These are phyloP conservation scores for Cactoblastis cactorum DNA, from an alignment of 2,888 invertebrate species.

Conservation along the genomic window DNA sequence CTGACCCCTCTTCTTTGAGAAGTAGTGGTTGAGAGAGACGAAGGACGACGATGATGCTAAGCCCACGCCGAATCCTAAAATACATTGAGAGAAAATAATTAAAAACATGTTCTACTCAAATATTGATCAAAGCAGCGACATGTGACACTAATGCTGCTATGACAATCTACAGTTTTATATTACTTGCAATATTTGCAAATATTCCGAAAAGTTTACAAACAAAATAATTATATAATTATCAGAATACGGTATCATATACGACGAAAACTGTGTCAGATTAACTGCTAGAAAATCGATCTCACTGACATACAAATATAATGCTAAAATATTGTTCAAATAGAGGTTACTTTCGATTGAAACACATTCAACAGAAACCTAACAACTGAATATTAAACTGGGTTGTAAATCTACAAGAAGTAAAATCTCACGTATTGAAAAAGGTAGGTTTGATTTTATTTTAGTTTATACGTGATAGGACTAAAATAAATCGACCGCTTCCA, in stretches of 20 bases:
- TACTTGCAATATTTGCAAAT: too few species aligned
- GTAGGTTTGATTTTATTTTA: background rate
- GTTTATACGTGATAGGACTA: background rate
- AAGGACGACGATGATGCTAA: constrained; percentile 88
- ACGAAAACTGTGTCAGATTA: too few species aligned
- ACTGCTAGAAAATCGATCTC: too few species aligned
- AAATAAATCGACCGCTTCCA: constrained; percentile 1
- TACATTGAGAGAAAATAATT: background rate
- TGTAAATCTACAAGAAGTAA: background rate
- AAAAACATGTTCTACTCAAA: too few species aligned
- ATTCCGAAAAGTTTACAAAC: too few species aligned
- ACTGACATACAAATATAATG: too few species aligned
- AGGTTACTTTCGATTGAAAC: background rate
- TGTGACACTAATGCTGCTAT: too few species aligned
- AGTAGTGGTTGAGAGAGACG: constrained; percentile 88
- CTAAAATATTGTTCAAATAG: background rate
- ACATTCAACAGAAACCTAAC: background rate
- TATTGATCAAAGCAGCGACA: too few species aligned
- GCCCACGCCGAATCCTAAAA: constrained; percentile 86
- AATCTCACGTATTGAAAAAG: background rate
- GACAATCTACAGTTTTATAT: too few species aligned
- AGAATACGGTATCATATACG: too few species aligned
- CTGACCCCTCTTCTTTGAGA: constrained; percentile 86
- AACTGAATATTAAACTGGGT: background rate
- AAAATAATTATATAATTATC: too few species aligned